Percentiles rank a stretch among this genome's conserved stretches.
These are phyloP conservation scores for Urocolius indicus DNA, from an alignment of 2,113 vertebrate genomes.

Conservation along the genomic window DNA sequence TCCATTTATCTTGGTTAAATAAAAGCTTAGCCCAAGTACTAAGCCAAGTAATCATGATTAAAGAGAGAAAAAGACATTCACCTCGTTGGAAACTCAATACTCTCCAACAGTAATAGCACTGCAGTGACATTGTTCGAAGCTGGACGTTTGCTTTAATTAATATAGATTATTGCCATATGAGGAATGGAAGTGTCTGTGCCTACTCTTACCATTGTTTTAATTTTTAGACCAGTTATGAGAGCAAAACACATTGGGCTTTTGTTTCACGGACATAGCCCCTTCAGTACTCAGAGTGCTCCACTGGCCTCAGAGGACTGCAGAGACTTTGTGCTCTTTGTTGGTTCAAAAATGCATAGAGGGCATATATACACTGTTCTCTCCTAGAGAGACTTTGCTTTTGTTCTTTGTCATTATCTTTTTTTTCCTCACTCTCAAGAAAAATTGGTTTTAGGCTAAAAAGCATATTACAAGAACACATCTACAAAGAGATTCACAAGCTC, in stretches of 20 bases:
- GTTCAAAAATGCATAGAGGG: background rate
- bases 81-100: constrained; percentile 35
- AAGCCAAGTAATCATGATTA: constrained; percentile 62
- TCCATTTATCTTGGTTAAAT: constrained; percentile 47
- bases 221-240: background rate
- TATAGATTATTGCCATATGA: constrained; percentile 30
- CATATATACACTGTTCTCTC: background rate
- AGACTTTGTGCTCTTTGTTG: background rate
- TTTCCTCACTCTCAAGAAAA: background rate
- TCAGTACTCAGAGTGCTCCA: background rate
- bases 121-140: constrained; percentile 10
- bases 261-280: background rate
- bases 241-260: background rate
- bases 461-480: background rate
- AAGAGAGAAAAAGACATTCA: constrained; percentile 45
- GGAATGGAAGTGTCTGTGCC: background rate
- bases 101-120: constrained; percentile 27
- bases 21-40: constrained; percentile 27
- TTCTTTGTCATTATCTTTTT: background rate
- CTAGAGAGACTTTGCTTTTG: background rate
- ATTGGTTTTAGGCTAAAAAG: background rate
- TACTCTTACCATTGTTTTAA: background rate
- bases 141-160: constrained; percentile 44
- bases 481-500: background rate
- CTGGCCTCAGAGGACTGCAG: background rate